Base-by-base conservation (phyloP, 2,113 vertebrate species). In the Ciconia boyciana region DNA sequence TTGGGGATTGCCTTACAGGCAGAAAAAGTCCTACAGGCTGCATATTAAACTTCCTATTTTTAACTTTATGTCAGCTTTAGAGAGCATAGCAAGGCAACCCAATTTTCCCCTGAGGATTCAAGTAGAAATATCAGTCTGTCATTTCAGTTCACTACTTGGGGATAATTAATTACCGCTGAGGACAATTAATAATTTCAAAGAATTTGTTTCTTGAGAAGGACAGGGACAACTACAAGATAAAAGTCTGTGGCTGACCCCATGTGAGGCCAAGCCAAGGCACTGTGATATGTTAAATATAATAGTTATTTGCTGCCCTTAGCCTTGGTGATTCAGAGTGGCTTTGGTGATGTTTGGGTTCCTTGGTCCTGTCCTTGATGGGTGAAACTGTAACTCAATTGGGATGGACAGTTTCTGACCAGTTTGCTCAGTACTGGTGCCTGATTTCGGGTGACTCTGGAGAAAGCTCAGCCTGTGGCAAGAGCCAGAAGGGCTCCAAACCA, bases 21-120 rank as follows among this genome's bases (percentile, higher is more conserved):
- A 96, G 83, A 92, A 91, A 92, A 95, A 95, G 92, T 83, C 76
- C 87, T 90, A 74, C 83, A 58, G 95, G 61, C 55, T 96, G 84
- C 94, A 83, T 94, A 95, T 91, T 97, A 90, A 95, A 92, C 89
- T 92, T 93, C 94, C 94, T 91, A 96, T 97, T 97, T 97, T 97
- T 97, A 96, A 93, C 90, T 95, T 74, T 88, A 76, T 87, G 72
- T 86, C 93, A 94, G 65, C 43, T 96, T 96, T 96, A 91, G 76
- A 91, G 76, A 86, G 91, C 87, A 81, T 80, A 90, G 61, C 86
- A 96, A 96, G 93, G 87, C 65, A 96, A 78, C 86, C 60, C 4
- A 1, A 82, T 81, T 93, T 89, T 41, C 94, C 97, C 92, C 91
- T 51, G 79, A 93, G 95, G 68, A 95, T 87, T 70, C 75, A 74